These are phyloP conservation scores for Carduelis carduelis DNA, from an alignment of 2,797 vertebrate species.

Conservation along the genomic window DNA sequence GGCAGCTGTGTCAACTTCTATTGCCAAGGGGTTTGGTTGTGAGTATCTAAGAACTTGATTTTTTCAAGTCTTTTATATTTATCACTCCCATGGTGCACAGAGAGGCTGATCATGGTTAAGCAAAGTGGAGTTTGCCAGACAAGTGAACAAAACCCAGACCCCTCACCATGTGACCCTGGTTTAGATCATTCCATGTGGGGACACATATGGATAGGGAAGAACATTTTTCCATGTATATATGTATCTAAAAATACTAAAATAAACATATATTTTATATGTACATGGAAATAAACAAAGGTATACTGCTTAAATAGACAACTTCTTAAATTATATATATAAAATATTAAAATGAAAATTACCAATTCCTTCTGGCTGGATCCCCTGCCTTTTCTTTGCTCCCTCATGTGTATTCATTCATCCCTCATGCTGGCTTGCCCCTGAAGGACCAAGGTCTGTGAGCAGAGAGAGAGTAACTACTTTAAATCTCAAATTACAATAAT, in stretches of 20 bases:
- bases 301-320: not conserved
- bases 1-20: not conserved
- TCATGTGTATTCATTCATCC: not conserved
- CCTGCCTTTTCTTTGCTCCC: not conserved
- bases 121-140: not conserved
- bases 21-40: not conserved
- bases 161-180: not conserved
- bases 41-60: not conserved
- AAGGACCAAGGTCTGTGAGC: not conserved
- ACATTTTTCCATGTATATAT: not conserved
- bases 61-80: not conserved
- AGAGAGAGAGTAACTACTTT: not conserved
- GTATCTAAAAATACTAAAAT: not conserved
- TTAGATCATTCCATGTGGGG: not conserved
- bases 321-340: not conserved
- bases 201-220: not conserved
- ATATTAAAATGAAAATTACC: not conserved
- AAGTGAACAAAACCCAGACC: not conserved
- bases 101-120: not conserved
- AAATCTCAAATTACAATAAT: slow-evolving; percentile 16
- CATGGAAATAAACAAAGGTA: not conserved
- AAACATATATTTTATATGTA: not conserved
- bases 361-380: not conserved
- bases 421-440: not conserved
- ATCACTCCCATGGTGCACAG: not conserved